Percentiles rank a stretch among this genome's conserved stretches.
Conservation (phyloP, 2,113 vertebrate genomes). For the Pelodiscus sinensis region DNA sequence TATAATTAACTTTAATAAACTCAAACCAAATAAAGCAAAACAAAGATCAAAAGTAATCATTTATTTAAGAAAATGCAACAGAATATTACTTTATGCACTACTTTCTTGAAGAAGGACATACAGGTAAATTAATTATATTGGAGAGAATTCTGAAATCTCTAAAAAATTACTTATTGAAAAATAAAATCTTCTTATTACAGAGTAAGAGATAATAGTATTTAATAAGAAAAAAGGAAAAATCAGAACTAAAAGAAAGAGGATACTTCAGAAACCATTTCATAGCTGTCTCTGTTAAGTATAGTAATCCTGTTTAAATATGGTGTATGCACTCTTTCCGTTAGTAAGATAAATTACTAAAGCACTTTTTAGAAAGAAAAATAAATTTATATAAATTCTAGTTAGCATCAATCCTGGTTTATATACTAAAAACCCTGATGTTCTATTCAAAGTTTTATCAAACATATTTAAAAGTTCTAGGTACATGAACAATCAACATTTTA, state of each 20-base stretch:
- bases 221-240: background rate
- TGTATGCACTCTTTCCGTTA: background rate
- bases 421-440: background rate
- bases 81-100: slow-evolving; percentile 24
- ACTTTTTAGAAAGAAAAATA: slow-evolving; percentile 10
- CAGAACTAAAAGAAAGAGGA: background rate
- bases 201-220: background rate
- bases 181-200: slow-evolving; percentile 15
- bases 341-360: slow-evolving; percentile 38
- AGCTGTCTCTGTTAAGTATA: slow-evolving; percentile 7
- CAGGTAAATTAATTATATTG: slow-evolving; percentile 12
- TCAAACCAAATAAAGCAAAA: slow-evolving; percentile 48
- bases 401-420: background rate
- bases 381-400: slow-evolving; percentile 26
- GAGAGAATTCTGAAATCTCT: slow-evolving; percentile 49
- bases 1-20: slow-evolving; percentile 47
- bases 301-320: background rate
- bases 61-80: slow-evolving; percentile 50
- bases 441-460: background rate
- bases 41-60: slow-evolving; percentile 52
- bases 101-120: slow-evolving; percentile 47
- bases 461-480: background rate
- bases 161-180: slow-evolving; percentile 27
- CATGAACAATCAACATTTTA: background rate
- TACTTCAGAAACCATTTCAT: background rate